These are phyloP conservation scores for Pseudomyrmex dendroicus DNA, from an alignment of 1,140 invertebrate genomes.

Conservation along the genomic window DNA sequence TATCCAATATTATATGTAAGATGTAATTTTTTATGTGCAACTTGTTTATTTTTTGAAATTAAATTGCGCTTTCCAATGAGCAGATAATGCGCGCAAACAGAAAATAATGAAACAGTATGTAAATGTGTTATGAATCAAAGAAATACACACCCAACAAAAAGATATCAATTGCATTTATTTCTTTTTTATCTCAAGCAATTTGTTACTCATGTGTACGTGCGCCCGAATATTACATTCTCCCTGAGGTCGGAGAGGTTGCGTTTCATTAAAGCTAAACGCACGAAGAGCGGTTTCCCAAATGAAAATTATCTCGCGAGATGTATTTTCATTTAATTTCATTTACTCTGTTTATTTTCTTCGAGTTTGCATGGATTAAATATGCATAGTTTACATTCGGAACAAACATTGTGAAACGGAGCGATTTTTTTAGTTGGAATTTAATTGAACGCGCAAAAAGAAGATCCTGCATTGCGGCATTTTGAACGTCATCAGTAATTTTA, in stretches of 20 bases:
- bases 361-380: background rate
- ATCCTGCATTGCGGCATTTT: too few relatives aligned
- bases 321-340: background rate
- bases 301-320: constrained; percentile 15
- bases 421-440: background rate
- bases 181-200: background rate
- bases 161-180: background rate
- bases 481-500: too few relatives aligned
- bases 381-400: background rate
- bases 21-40: too few relatives aligned
- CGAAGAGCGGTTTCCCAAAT: background rate
- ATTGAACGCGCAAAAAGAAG: too few relatives aligned
- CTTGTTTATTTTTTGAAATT: background rate
- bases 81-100: background rate
- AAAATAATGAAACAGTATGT: background rate
- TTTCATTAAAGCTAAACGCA: constrained; percentile 13
- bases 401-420: background rate
- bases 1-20: too few relatives aligned
- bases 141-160: background rate
- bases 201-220: background rate
- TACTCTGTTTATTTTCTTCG: background rate
- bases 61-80: background rate
- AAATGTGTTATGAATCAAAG: background rate
- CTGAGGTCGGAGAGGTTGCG: background rate
- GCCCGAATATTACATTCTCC: background rate